Evolutionary conservation across 2,113 vertebrate species (phyloP).

Genomic region (Hassar affinis): DNA sequence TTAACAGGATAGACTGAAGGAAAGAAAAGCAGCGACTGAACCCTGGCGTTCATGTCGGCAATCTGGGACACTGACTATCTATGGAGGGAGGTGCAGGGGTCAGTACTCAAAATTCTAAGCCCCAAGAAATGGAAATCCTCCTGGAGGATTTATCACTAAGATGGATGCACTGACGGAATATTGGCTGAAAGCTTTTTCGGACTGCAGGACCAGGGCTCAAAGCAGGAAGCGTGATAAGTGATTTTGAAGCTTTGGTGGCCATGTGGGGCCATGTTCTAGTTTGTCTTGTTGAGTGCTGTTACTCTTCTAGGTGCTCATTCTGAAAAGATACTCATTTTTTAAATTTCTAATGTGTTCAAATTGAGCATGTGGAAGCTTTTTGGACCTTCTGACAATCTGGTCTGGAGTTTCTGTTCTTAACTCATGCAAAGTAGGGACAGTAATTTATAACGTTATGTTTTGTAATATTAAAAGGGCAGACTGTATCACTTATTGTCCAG

Average conservation of each 20-base stretch:
- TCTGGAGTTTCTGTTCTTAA: neutral
- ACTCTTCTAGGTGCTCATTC: neutral
- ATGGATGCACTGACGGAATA: neutral
- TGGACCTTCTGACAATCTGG: neutral
- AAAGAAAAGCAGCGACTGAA: neutral
- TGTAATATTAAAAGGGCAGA: neutral
- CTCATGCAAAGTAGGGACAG: neutral
- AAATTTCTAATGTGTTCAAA: neutral
- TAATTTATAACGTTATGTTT: neutral
- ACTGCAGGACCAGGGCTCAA: neutral
- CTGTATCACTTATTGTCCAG: neutral
- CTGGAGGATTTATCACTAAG: neutral
- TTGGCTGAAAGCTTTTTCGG: neutral
- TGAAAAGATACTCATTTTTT: neutral
- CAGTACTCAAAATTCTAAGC: neutral
- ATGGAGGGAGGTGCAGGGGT: conserved; percentile 8
- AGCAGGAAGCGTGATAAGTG: neutral
- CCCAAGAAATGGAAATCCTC: neutral
- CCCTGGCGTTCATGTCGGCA: neutral
- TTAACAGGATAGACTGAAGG: neutral
- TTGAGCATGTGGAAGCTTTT: neutral
- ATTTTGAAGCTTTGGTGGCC: neutral
- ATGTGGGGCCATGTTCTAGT: neutral
- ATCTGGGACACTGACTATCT: conserved; percentile 7
- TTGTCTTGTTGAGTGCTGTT: neutral